Evolutionary conservation across 1,140 invertebrate genomes (phyloP), one percentile per base, ranked within the genome.

Genomic region (Eupristina koningsbergeri): DNA sequence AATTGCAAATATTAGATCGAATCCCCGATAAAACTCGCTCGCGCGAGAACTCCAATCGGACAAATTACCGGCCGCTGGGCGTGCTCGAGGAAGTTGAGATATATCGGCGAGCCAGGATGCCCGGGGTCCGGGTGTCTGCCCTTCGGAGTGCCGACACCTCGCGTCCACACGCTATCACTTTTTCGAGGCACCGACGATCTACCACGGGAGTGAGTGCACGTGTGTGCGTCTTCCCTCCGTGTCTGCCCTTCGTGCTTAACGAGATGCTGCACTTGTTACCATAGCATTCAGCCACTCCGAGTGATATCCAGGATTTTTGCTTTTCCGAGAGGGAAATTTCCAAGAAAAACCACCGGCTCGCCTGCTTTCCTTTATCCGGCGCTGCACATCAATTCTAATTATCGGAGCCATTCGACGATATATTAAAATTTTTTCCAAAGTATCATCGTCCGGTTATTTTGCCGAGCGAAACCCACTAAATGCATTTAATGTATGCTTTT

Each of bases 1-100:
- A 86, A 87, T 88, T 84, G 85, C 87, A 87, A 88, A 88, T 88
- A 88, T 88, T 88, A 88, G 87, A 89, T 88, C 85, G 81, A 87
- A 85, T 29, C 64, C 83, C 45, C 74, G 88, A 89, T 88, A 87
- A 88, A 87, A 85, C 61, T 73, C 34, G 80, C 41, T 50, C 71
- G 71, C 45, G 84, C 86, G 85, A 86, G 77, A 85, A 71, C 86
- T 85, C 84, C 86, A 87, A 86, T 86, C 85, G 87, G 87, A 88
- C 88, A 88, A 88, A 88, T 88, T 88, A 86, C 88, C 83, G 17
- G 39, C 67, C 47, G 79, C 47, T 87, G 87, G 86, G 86, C 85
- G 86, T 86, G 86, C 85, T 63, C 26, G 53, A 64, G 45, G 22
- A 80, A 50, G 47, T 69, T n/a, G 17, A 71, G 78, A 77, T 77